These are phyloP conservation scores for Mechanitis mazaeus DNA, from an alignment of 2,888 invertebrate species.

Conservation along the genomic window DNA sequence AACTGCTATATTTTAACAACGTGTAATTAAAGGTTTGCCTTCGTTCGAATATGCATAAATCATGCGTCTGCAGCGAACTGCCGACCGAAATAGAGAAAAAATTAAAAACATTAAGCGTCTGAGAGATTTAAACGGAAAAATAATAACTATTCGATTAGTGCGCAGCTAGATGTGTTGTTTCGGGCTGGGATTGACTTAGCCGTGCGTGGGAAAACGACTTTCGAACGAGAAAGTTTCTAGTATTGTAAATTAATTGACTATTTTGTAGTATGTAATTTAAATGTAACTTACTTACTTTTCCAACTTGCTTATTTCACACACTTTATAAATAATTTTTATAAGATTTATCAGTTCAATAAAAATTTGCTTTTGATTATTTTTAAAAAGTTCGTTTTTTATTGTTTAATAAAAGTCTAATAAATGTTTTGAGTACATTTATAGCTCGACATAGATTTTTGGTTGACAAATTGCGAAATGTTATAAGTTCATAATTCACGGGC, in stretches of 20 bases:
- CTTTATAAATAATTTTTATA: too few species aligned
- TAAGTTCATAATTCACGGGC: slow-evolving; percentile 68
- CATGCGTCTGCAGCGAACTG: slow-evolving; percentile 73
- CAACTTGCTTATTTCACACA: too few species aligned
- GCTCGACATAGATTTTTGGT: slow-evolving; percentile 16
- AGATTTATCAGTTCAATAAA: too few species aligned
- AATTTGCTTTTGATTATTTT: too few species aligned
- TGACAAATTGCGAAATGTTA: slow-evolving; percentile 41
- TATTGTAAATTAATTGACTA: slow-evolving; percentile 3
- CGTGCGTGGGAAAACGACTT: slow-evolving; percentile 19
- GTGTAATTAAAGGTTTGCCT: slow-evolving; percentile 76
- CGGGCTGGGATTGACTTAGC: slow-evolving; percentile 24
- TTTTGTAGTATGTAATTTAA: neutral
- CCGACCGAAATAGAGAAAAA: slow-evolving; percentile 77
- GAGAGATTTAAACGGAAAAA: slow-evolving; percentile 47
- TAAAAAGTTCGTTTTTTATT: too few species aligned
- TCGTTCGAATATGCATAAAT: slow-evolving; percentile 75
- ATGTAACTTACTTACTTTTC: neutral
- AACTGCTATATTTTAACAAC: slow-evolving; percentile 78
- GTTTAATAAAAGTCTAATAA: neutral
- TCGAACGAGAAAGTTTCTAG: slow-evolving; percentile 2
- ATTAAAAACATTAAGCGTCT: slow-evolving; percentile 71
- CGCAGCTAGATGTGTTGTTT: slow-evolving; percentile 29
- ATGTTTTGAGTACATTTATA: neutral
- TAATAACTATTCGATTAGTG: slow-evolving; percentile 37